A percentile compares a stretch with the other conserved stretches of the same genome.
Conservation (phyloP, 2,113 vertebrate genomes). For the Catharus fuscescens region DNA sequence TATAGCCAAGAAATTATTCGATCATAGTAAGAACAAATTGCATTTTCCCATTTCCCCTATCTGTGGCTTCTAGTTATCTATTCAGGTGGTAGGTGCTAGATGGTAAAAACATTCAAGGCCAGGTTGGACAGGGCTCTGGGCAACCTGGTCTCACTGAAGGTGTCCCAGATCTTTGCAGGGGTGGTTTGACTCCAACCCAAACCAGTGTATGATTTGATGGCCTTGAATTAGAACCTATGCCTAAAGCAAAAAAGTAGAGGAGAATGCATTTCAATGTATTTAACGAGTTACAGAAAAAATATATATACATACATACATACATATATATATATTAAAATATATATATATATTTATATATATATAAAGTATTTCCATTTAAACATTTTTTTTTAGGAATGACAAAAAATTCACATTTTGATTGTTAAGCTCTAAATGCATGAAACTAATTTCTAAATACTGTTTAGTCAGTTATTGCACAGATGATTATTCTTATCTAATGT, state of each 20-base stretch:
- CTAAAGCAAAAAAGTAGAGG: not conserved
- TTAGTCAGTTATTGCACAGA: not conserved
- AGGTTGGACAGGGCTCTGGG: fast-evolving
- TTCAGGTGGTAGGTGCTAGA: not conserved
- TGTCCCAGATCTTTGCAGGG: not conserved
- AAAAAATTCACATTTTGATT: not conserved
- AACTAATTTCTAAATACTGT: not conserved
- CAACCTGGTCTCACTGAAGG: not conserved
- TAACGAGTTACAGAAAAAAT: not conserved
- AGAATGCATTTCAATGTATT: not conserved
- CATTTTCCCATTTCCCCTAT: not conserved
- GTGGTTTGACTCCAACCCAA: not conserved
- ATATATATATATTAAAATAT: too few relatives aligned
- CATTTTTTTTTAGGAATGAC: not conserved
- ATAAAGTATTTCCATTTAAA: not conserved
- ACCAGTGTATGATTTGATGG: fast-evolving
- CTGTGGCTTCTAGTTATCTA: not conserved
- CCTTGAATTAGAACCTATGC: not conserved
- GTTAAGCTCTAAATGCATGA: not conserved
- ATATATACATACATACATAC: too few relatives aligned
- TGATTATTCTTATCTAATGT: not conserved
- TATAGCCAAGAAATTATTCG: not conserved
- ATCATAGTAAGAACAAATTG: not conserved
- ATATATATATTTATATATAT: too few relatives aligned
- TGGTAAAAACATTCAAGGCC: not conserved